A percentile compares a stretch with the other conserved stretches of the same genome.
These are phyloP conservation scores for Hycleus cichorii DNA, from an alignment of 1,140 invertebrate species.

Conservation along the genomic window DNA sequence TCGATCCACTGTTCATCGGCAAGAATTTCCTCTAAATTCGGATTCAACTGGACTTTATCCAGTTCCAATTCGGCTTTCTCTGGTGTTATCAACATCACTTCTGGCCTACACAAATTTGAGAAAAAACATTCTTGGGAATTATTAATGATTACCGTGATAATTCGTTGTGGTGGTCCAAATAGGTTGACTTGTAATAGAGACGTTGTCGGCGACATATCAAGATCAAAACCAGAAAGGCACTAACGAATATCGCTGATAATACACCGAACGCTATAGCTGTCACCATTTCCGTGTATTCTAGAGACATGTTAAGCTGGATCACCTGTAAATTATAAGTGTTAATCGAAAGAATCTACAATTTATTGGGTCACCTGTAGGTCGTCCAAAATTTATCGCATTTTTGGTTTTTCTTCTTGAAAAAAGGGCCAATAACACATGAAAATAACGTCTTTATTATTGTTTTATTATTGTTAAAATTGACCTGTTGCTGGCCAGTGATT, in stretches of 20 bases:
- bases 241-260: slow-evolving; percentile 57
- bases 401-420: slow-evolving; percentile 6
- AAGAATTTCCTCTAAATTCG: slow-evolving; percentile 49
- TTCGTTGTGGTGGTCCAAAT: slow-evolving; percentile 22
- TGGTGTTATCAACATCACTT: slow-evolving; percentile 37
- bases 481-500: slow-evolving; percentile 2
- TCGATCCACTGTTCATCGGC: slow-evolving; percentile 57
- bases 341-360: neutral
- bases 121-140: too few relatives aligned
- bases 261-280: slow-evolving; percentile 59
- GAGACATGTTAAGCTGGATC: slow-evolving; percentile 27
- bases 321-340: neutral
- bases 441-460: neutral
- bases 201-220: slow-evolving; percentile 52
- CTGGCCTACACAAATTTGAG: slow-evolving; percentile 23
- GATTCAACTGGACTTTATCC: slow-evolving; percentile 48
- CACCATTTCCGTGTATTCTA: slow-evolving; percentile 56
- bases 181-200: slow-evolving; percentile 40
- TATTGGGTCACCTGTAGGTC: neutral
- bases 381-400: neutral
- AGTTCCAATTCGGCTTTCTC: slow-evolving; percentile 42
- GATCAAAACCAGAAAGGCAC: slow-evolving; percentile 57
- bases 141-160: neutral
- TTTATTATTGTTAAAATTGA: slow-evolving; percentile 1
- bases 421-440: neutral